These are phyloP conservation scores for Podilymbus podiceps DNA, from an alignment of 2,113 vertebrate species.

Conservation along the genomic window DNA sequence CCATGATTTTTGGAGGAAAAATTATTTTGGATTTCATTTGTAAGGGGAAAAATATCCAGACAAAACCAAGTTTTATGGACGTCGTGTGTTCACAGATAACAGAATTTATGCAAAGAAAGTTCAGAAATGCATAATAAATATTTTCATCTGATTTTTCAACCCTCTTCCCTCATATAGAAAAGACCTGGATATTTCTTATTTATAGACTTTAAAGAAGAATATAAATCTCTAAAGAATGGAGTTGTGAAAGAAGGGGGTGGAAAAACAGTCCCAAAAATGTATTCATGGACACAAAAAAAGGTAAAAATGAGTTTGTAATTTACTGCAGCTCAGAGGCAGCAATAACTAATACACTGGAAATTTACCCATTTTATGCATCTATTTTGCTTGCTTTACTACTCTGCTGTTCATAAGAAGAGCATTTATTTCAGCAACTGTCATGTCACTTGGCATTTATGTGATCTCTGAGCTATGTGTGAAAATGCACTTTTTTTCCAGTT, in stretches of 20 bases:
- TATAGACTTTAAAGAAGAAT: constrained; percentile 63
- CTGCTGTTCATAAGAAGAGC: constrained; percentile 75
- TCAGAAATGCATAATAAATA: constrained; percentile 46
- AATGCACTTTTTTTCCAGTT: constrained; percentile 58
- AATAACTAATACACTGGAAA: constrained; percentile 77
- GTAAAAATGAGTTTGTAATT: constrained; percentile 73
- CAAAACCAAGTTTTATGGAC: constrained; percentile 28
- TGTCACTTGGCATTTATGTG: constrained; percentile 74
- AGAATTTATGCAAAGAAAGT: constrained; percentile 42
- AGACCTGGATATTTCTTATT: constrained; percentile 46
- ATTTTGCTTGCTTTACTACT: constrained; percentile 77
- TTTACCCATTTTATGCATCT: constrained; percentile 78
- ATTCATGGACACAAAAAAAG: constrained; percentile 63
- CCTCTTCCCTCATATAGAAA: not conserved
- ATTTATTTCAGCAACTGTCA: constrained; percentile 78
- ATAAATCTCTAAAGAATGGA: constrained; percentile 69
- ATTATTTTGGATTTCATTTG: constrained; percentile 18
- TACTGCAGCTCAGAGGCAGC: constrained; percentile 68
- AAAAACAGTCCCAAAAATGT: constrained; percentile 59
- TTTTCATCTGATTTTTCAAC: constrained; percentile 38
- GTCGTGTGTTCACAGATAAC: not conserved
- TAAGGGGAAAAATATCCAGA: not conserved
- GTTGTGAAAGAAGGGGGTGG: constrained; percentile 43
- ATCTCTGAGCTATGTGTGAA: constrained; percentile 72
- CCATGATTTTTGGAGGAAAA: not conserved